phyloP scores from a whole-genome alignment of 2,888 invertebrate species.

The Julus scandinavius region DNA sequence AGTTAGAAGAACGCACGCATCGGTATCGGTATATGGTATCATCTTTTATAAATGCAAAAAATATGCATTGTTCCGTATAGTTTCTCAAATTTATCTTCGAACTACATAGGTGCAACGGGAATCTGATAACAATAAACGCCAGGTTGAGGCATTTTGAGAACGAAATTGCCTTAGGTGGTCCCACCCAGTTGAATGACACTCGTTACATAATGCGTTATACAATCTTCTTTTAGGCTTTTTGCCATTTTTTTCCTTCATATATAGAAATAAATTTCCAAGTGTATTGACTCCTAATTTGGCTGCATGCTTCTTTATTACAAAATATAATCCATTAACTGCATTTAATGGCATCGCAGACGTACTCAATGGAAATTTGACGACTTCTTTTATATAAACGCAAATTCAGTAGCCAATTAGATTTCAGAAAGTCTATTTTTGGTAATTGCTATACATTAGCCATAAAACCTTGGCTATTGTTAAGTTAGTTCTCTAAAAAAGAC shows the following conservation, averaged over 20 bases:
- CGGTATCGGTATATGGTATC: neutral
- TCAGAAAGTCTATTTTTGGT: neutral
- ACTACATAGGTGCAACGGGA: slow-evolving; percentile 3
- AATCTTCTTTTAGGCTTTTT: slow-evolving; percentile 11
- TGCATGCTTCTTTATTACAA: neutral
- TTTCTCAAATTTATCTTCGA: neutral
- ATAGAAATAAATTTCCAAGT: neutral
- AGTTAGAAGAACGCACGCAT: neutral
- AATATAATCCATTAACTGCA: slow-evolving; percentile 4
- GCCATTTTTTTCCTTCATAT: neutral
- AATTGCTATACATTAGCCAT: neutral
- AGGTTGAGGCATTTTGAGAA: neutral
- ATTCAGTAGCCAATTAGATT: neutral
- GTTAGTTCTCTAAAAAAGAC: neutral
- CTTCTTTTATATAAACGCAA: neutral
- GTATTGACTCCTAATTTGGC: slow-evolving; percentile 44
- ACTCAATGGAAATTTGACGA: neutral
- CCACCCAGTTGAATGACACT: slow-evolving; percentile 44
- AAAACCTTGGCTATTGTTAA: neutral
- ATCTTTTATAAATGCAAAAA: neutral
- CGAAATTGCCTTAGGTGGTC: neutral
- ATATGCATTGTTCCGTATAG: neutral
- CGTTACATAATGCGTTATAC: neutral
- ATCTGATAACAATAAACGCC: neutral
- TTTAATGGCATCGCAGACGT: neutral